Evolutionary conservation across 2,888 invertebrate species (phyloP), one percentile per base, ranked within the genome.

Genomic region (Rapana venosa): DNA sequence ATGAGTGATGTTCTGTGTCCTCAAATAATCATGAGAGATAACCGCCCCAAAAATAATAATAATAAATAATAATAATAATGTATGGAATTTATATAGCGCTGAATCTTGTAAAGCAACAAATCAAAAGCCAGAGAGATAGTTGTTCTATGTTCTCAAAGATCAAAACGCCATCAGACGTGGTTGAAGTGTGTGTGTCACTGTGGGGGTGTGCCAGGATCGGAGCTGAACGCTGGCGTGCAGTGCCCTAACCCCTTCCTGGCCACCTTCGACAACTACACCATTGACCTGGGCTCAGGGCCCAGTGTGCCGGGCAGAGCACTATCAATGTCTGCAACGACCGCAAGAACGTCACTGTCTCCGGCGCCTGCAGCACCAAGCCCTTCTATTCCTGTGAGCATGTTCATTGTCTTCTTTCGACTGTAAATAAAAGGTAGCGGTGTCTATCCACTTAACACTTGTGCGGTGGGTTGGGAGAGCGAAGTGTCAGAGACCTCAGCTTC

Each of bases 181-280:
- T 8, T 47, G 47, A 47, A 47, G 47, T 47, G 47, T 74, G 22
- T 70, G n/a, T n/a, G 8, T 74, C 74, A n/a, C 74, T 74, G 26
- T 74, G 2, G 22, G 22, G 70, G 70, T 32, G 13, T 77, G 30
- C 13, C 77, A 77, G 77, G 77, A 11, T 77, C 77, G 11, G 77
- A 77, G 32, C 2, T 4, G 13, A 20, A 32, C 77, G 26, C 26
- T 0, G 32, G 13, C 32, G 20, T 77, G 20, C 87, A 87, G 26
- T 87, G 87, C 30, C 86, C 86, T 0, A 35, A 87, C 66, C 2
- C 22, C 5, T 22, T 66, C 35, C 86, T 87, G 66, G 86, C 66
- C 86, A 87, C 86, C 15, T 87, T 87, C 70, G 66, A 87, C 70
- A 66, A 61, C 86, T 87, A 87, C 87, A 87, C 87, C 26, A 22